Conservation (phyloP, 2,888 invertebrate genomes). For the Ectropis crepuscularia region DNA sequence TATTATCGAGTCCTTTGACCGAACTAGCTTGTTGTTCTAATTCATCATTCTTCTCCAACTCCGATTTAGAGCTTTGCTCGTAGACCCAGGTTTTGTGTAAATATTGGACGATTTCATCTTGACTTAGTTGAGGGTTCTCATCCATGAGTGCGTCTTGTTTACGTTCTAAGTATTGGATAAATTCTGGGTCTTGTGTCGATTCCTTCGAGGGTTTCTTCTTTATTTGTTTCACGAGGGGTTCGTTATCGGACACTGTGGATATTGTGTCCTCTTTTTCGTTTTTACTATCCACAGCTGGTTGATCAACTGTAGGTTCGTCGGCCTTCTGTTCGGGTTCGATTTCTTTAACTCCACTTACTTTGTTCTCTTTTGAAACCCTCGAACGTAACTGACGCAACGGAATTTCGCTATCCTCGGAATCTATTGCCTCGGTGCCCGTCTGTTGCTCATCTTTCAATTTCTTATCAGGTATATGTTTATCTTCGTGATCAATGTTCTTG, state of each 20-base stretch:
- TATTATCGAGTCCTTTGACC: conserved; percentile 65
- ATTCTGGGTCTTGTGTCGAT: conserved; percentile 67
- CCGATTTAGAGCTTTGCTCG: conserved; percentile 52
- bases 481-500: conserved; percentile 9
- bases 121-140: conserved; percentile 79
- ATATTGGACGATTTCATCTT: conserved; percentile 76
- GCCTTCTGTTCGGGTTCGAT: not conserved
- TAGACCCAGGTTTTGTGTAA: conserved; percentile 80
- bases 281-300: conserved; percentile 31
- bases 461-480: not conserved
- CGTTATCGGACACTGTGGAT: conserved; percentile 51
- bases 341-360: conserved; percentile 24
- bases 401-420: conserved; percentile 49
- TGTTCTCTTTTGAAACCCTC: conserved; percentile 37
- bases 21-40: conserved; percentile 58
- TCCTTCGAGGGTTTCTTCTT: conserved; percentile 45
- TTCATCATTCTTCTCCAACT: conserved; percentile 60
- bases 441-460: conserved; percentile 31
- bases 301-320: not conserved
- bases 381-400: conserved; percentile 47
- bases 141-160: conserved; percentile 78
- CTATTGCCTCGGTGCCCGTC: conserved; percentile 45
- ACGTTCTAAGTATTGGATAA: conserved; percentile 78
- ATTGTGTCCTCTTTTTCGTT: conserved; percentile 50
- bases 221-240: conserved; percentile 51